Base-by-base conservation (phyloP, 1,140 invertebrate species). In the Coboldia fuscipes region DNA sequence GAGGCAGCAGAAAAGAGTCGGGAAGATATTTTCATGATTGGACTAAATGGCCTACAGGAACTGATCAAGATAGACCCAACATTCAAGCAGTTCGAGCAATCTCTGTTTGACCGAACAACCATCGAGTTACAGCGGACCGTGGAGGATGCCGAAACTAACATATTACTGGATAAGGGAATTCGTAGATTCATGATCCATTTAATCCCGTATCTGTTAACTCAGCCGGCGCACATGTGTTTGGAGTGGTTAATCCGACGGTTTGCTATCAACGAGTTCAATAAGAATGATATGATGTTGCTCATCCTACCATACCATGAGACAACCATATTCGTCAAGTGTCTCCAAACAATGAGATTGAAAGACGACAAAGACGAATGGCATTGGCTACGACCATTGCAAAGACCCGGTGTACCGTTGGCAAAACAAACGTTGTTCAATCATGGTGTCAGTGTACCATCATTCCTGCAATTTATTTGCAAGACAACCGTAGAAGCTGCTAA, bases 201-300 rank as follows among this genome's bases (percentile, higher is more conserved):
- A 8, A 84, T 86, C 1, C 89, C 89, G 4, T 93, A 89, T 53
- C 75, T 94, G 44, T 52, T 86, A 22, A 51, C 89, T 0, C 76
- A 75, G 47, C 68, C 78, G 10, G 66, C 85, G 8, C 82, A 92
- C 36, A 83, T 92, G 65, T 72, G 81, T 15, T 52, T 96, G 17
- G 92, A 96, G 65, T 96, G 89, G 90, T 60, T 97, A 3, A 70
- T 94, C 30, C 67, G 79, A 39, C 72, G 88, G 45, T 94, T 78
- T 53, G 70, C 76, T 30, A 77, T 96, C 39, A 81, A 96, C 45
- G 61, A 79, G 32, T 94, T 77, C 48, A 94, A 94, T 48, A 67
- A 69, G 35, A 71, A 81, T 48, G 68, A 75, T 1, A 66, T 92
- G 22, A 58, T 97, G 38, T 61, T 72, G 38, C 58, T 82, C 26